phyloP scores from a whole-genome alignment of 2,888 invertebrate species.

The Apotomis betuletana region DNA sequence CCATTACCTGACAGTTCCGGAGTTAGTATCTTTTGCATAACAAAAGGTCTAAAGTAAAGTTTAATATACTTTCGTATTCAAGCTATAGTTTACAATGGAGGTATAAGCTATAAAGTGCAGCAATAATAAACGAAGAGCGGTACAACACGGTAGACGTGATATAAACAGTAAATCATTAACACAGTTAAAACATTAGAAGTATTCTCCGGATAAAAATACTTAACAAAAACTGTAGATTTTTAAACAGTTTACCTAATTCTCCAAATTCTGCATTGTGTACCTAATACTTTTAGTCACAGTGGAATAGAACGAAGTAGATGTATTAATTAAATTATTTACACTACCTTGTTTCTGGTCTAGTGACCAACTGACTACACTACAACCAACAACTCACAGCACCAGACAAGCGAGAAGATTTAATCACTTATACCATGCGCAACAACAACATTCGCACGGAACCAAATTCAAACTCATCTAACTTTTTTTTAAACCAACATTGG shows the following conservation, averaged over 20 bases:
- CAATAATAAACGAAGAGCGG: conserved; percentile 3
- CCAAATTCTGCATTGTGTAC: too few species aligned
- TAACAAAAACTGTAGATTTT: too few species aligned
- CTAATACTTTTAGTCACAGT: background rate
- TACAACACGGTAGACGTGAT: background rate
- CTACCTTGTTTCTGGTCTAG: conserved; percentile 1
- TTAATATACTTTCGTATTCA: background rate
- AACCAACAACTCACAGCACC: conserved; percentile 1
- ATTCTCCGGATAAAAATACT: too few species aligned
- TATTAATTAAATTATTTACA: too few species aligned
- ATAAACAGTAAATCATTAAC: background rate
- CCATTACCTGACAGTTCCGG: background rate
- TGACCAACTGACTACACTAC: background rate
- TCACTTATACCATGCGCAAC: background rate
- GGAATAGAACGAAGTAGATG: background rate
- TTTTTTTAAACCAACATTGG: background rate
- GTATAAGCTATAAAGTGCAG: background rate
- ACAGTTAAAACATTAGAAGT: background rate
- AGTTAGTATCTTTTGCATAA: background rate
- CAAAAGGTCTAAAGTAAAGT: conserved; percentile 2
- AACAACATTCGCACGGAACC: background rate
- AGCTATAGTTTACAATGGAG: background rate
- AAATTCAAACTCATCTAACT: background rate
- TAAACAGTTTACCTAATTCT: too few species aligned
- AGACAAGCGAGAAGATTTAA: conserved; percentile 24